These are phyloP conservation scores for Matsumyia berberina DNA, from an alignment of 2,888 invertebrate species.

Conservation along the genomic window DNA sequence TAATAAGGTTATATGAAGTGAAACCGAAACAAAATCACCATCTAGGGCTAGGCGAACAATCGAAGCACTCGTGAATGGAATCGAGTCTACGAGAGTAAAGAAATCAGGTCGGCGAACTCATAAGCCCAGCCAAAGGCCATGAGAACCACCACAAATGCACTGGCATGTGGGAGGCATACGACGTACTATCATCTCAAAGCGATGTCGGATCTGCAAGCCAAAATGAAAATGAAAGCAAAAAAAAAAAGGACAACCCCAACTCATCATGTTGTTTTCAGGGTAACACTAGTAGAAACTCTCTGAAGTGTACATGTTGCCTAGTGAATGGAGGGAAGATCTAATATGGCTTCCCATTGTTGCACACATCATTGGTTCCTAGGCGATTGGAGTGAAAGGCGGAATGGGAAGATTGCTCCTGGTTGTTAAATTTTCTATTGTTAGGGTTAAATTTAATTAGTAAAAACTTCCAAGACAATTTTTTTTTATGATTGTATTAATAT, in stretches of 20 bases:
- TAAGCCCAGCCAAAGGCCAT: constrained; percentile 70
- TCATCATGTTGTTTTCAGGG: constrained; percentile 54
- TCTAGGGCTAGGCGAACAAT: constrained; percentile 56
- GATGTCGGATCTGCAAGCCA: constrained; percentile 36
- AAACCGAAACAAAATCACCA: constrained; percentile 49
- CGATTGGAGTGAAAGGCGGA: constrained; percentile 61
- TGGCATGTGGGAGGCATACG: constrained; percentile 55
- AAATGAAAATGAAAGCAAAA: constrained; percentile 64
- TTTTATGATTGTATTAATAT: constrained; percentile 20
- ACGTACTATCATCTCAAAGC: neutral
- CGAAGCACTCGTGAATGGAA: constrained; percentile 52
- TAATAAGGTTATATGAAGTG: constrained; percentile 11
- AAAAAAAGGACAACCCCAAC: constrained; percentile 63
- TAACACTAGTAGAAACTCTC: constrained; percentile 41
- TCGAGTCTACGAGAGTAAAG: constrained; percentile 39
- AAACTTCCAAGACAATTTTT: constrained; percentile 24
- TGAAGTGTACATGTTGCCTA: constrained; percentile 46
- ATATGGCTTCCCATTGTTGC: constrained; percentile 69
- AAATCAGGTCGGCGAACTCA: constrained; percentile 72
- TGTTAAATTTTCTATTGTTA: constrained; percentile 22
- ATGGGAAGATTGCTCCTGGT: constrained; percentile 50
- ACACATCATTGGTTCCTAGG: constrained; percentile 62
- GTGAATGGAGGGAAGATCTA: constrained; percentile 50
- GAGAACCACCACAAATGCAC: constrained; percentile 31
- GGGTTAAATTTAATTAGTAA: constrained; percentile 53